These are phyloP conservation scores for Podarcis muralis DNA, from an alignment of 2,113 vertebrate genomes.

Conservation along the genomic window DNA sequence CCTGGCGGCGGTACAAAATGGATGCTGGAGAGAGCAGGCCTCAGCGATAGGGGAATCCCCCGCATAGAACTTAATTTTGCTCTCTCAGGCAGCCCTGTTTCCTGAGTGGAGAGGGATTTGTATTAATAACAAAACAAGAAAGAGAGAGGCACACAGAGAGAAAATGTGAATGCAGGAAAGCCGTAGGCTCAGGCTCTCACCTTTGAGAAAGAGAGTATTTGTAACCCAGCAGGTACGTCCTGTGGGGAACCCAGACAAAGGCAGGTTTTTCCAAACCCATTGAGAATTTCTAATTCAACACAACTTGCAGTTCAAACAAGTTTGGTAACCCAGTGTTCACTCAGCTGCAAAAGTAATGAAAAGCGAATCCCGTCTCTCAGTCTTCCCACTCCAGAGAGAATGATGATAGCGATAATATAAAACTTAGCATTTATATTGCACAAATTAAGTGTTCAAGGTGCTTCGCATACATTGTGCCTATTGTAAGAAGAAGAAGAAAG, in stretches of 20 bases:
- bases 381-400: not conserved
- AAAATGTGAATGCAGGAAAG: not conserved
- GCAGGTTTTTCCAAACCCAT: not conserved
- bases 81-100: not conserved
- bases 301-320: not conserved
- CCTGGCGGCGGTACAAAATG: fast-evolving
- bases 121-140: fast-evolving
- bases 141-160: not conserved
- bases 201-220: constrained; percentile 4
- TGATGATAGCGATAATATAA: not conserved
- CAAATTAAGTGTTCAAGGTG: not conserved
- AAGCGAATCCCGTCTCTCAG: not conserved
- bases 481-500: not conserved
- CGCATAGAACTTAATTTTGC: not conserved
- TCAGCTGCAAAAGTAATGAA: not conserved
- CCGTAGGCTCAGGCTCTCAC: fast-evolving
- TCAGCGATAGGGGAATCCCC: not conserved
- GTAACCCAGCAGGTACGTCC: not conserved
- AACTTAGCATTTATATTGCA: not conserved
- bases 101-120: not conserved
- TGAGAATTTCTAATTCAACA: constrained; percentile 1
- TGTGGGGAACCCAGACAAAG: not conserved
- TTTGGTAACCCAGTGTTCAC: not conserved
- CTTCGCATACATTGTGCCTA: not conserved
- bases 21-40: fast-evolving